Percentiles rank a stretch among this genome's conserved stretches.
phyloP scores from a whole-genome alignment of 2,888 invertebrate species.

The Plagiodera versicolora region DNA sequence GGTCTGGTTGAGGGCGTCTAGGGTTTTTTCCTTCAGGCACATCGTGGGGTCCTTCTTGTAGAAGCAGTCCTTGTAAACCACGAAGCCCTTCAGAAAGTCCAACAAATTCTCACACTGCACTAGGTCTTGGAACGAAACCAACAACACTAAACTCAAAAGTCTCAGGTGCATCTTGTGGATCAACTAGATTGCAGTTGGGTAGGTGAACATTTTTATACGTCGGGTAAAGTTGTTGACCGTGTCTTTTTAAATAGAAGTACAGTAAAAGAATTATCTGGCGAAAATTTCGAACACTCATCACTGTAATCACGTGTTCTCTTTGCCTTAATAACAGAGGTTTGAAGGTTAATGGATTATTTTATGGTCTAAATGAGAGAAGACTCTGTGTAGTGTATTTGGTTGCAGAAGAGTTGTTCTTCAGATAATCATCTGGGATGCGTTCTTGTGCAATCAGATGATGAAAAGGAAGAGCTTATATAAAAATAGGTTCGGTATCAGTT shows the following conservation, averaged over 20 bases:
- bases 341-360: slow-evolving; percentile 40
- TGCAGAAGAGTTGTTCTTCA: slow-evolving; percentile 15
- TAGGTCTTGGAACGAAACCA: slow-evolving; percentile 18
- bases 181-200: slow-evolving; percentile 28
- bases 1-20: slow-evolving; percentile 54
- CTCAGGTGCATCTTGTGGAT: slow-evolving; percentile 30
- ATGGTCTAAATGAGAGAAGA: slow-evolving; percentile 37
- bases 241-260: slow-evolving; percentile 33
- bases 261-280: slow-evolving; percentile 31
- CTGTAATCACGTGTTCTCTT: slow-evolving; percentile 30
- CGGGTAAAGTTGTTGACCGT: slow-evolving; percentile 39
- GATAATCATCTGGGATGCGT: neutral
- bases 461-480: neutral
- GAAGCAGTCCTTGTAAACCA: slow-evolving; percentile 47
- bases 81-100: slow-evolving; percentile 34
- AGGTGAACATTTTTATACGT: slow-evolving; percentile 40
- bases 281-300: slow-evolving; percentile 27
- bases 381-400: slow-evolving; percentile 11
- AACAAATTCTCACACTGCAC: slow-evolving; percentile 23
- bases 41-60: slow-evolving; percentile 44
- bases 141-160: slow-evolving; percentile 20
- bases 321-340: slow-evolving; percentile 32
- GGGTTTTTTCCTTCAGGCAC: slow-evolving; percentile 55
- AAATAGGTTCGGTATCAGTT: neutral
- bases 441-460: neutral